Percentiles rank a stretch among this genome's conserved stretches.
phyloP scores from a whole-genome alignment of 2,113 vertebrate species.

The Crotalus tigris region DNA sequence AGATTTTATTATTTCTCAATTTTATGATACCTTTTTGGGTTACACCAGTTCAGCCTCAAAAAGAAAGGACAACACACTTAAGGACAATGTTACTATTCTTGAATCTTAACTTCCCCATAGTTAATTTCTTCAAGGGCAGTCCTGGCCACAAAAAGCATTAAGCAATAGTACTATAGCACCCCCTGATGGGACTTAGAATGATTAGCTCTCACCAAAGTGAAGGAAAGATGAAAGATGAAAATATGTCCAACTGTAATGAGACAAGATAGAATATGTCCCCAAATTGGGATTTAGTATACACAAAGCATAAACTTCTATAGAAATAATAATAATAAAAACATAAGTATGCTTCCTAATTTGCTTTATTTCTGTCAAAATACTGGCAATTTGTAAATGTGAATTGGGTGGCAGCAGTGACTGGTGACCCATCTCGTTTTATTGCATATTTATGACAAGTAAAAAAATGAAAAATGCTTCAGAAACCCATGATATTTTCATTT shows the following conservation, averaged over 20 bases:
- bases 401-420: neutral
- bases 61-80: neutral
- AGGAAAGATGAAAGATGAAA: neutral
- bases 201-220: neutral
- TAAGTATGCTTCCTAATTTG: neutral
- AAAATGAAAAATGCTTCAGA: conserved; percentile 43
- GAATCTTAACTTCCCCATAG: neutral
- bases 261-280: neutral
- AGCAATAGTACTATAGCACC: neutral
- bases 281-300: neutral
- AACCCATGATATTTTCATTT: conserved; percentile 32
- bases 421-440: neutral
- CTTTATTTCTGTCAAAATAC: neutral
- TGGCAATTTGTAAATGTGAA: neutral
- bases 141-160: neutral
- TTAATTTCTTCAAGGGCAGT: neutral
- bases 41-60: neutral
- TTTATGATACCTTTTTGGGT: neutral
- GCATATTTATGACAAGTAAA: conserved; percentile 36
- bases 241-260: neutral
- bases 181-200: neutral
- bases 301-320: neutral
- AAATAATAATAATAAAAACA: neutral
- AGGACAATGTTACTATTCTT: neutral
- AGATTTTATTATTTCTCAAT: neutral